Evolutionary conservation across 2,113 vertebrate genomes (phyloP).

Genomic region (Melanotaenia duboulayi): DNA sequence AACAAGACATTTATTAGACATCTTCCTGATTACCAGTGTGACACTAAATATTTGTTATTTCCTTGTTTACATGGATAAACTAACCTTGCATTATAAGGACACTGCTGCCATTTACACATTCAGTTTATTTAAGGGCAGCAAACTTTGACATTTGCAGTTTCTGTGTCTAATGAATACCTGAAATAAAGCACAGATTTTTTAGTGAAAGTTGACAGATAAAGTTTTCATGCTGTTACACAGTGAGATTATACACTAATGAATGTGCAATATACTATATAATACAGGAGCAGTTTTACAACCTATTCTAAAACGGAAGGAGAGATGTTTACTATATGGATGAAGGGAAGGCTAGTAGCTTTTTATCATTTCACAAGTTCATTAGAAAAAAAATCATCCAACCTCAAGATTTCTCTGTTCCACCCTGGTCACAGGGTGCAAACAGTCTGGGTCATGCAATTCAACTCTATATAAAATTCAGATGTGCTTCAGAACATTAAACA

Average conservation of each 20-base stretch:
- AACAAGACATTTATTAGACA: conserved; percentile 44
- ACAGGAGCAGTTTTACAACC: conserved; percentile 1
- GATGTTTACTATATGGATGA: conserved; percentile 1
- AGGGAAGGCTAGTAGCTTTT: background rate
- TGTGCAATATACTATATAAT: conserved; percentile 12
- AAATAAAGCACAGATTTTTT: conserved; percentile 46
- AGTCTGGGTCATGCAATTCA: conserved; percentile 1
- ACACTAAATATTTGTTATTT: background rate
- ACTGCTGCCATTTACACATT: conserved; percentile 20
- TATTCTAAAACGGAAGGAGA: background rate
- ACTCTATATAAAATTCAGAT: background rate
- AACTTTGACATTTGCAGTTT: conserved; percentile 22
- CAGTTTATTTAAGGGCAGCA: conserved; percentile 26
- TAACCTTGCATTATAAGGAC: conserved; percentile 20
- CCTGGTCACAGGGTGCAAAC: background rate
- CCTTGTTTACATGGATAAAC: background rate
- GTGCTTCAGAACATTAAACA: conserved; percentile 22
- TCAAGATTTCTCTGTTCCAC: conserved; percentile 13
- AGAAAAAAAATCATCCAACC: background rate
- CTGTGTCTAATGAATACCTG: conserved; percentile 27
- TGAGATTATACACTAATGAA: conserved; percentile 25
- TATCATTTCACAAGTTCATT: background rate
- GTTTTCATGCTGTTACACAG: conserved; percentile 52
- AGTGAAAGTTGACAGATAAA: conserved; percentile 34
- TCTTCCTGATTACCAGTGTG: background rate